Percentiles rank a stretch among this genome's conserved stretches.
phyloP scores from a whole-genome alignment of 2,113 vertebrate genomes.

The Colistium nudipinnis region DNA sequence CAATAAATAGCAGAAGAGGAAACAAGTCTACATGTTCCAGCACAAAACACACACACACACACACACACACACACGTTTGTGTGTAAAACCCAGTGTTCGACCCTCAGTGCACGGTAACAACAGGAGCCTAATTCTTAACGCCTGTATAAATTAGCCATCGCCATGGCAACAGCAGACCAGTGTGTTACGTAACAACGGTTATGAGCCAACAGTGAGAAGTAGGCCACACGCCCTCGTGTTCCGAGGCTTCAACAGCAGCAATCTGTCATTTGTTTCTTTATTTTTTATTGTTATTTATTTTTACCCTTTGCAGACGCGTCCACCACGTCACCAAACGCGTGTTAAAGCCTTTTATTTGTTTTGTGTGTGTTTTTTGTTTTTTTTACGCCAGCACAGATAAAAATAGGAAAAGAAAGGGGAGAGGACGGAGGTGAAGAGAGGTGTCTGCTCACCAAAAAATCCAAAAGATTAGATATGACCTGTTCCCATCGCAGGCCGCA shows the following conservation, averaged over 20 bases:
- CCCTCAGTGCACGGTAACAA: conserved; percentile 55
- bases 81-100: conserved; percentile 38
- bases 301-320: conserved; percentile 38
- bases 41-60: conserved; percentile 6
- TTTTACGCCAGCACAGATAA: conserved; percentile 10
- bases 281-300: no score
- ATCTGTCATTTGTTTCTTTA: conserved; percentile 32
- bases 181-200: conserved; percentile 77
- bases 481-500: conserved; percentile 38
- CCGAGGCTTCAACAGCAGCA: conserved; percentile 35
- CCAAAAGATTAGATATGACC: conserved; percentile 6
- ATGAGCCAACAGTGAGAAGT: conserved; percentile 69
- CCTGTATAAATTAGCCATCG: conserved; percentile 77
- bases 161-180: conserved; percentile 82
- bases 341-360: conserved; percentile 11
- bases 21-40: neutral
- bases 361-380: neutral
- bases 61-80: neutral
- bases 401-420: conserved; percentile 27
- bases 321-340: conserved; percentile 1
- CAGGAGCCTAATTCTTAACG: conserved; percentile 68
- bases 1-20: no score
- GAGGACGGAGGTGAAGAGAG: conserved; percentile 9
- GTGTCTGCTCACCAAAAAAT: conserved; percentile 16
- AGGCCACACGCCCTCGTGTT: conserved; percentile 61